Evolutionary conservation across 37 sponge, comb jelly and placozoan genomes (phyloP).

Genomic region (Petrosia ficiformis): DNA sequence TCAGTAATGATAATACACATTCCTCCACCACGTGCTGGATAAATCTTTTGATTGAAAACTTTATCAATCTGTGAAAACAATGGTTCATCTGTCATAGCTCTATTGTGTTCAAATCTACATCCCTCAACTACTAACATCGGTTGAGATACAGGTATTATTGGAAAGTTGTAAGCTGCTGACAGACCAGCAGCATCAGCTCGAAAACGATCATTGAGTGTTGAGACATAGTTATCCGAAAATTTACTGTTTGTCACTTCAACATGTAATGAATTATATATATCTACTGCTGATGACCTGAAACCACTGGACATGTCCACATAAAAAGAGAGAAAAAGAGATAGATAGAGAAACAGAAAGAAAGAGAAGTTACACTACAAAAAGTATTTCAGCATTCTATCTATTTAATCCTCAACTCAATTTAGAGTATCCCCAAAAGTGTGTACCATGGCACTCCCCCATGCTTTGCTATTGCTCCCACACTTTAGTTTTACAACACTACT

Average conservation of each 20-base stretch:
- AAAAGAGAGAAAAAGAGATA: too few species aligned
- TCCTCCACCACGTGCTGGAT: slow-evolving; percentile 57
- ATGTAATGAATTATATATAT: slow-evolving; percentile 23
- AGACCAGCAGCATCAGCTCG: slow-evolving; percentile 46
- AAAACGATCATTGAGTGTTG: background rate
- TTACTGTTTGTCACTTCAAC: background rate
- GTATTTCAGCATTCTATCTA: too few species aligned
- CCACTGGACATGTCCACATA: too few species aligned
- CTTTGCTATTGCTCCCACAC: too few species aligned
- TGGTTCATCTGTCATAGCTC: background rate
- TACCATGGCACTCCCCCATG: too few species aligned
- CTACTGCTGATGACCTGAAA: slow-evolving; percentile 29
- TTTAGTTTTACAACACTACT: too few species aligned
- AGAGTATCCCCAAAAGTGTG: too few species aligned
- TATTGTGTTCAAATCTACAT: slow-evolving; percentile 21
- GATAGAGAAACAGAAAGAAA: background rate
- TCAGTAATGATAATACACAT: slow-evolving; percentile 27
- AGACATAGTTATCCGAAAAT: slow-evolving; percentile 20
- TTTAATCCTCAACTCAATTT: too few species aligned
- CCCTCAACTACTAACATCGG: background rate
- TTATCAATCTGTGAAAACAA: slow-evolving; percentile 2
- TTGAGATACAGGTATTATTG: background rate
- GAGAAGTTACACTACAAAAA: too few species aligned
- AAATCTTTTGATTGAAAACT: slow-evolving; percentile 19
- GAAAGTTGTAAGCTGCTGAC: slow-evolving; percentile 20